phyloP scores from a whole-genome alignment of 2,797 vertebrate species.

The Anguilla megastoma region DNA sequence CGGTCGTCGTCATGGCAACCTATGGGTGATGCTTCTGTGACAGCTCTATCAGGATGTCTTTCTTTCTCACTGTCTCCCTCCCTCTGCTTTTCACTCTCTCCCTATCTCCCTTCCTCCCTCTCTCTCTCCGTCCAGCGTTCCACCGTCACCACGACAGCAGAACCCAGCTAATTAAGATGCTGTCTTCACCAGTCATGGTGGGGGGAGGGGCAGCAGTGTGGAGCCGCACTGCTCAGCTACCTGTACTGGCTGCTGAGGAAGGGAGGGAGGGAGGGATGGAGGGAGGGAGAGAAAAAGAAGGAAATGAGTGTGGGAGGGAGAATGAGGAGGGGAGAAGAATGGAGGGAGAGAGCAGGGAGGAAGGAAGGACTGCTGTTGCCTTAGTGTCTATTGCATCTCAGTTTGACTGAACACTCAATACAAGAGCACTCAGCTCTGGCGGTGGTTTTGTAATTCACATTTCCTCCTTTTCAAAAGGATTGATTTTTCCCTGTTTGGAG shows the following conservation, averaged over 20 bases:
- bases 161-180: slow-evolving; percentile 34
- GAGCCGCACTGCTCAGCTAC: slow-evolving; percentile 35
- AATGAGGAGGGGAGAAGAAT: neutral
- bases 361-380: neutral
- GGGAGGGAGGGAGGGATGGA: neutral
- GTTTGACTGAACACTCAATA: slow-evolving; percentile 20
- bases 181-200: slow-evolving; percentile 9
- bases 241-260: slow-evolving; percentile 36
- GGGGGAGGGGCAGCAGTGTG: neutral
- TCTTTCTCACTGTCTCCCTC: slow-evolving; percentile 30
- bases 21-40: slow-evolving; percentile 69
- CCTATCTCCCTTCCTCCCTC: slow-evolving; percentile 17
- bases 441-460: slow-evolving; percentile 17
- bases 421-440: slow-evolving; percentile 7
- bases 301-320: neutral
- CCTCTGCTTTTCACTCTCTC: slow-evolving; percentile 30
- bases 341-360: neutral
- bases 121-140: slow-evolving; percentile 32
- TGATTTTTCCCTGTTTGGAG: slow-evolving; percentile 20
- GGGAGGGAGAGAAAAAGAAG: neutral
- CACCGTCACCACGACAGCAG: slow-evolving; percentile 31
- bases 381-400: slow-evolving; percentile 10
- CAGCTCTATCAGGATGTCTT: slow-evolving; percentile 61
- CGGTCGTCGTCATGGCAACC: slow-evolving; percentile 74
- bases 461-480: slow-evolving; percentile 13